These are phyloP conservation scores for Daphoenositta chrysoptera DNA, from an alignment of 2,113 vertebrate genomes.

Conservation along the genomic window DNA sequence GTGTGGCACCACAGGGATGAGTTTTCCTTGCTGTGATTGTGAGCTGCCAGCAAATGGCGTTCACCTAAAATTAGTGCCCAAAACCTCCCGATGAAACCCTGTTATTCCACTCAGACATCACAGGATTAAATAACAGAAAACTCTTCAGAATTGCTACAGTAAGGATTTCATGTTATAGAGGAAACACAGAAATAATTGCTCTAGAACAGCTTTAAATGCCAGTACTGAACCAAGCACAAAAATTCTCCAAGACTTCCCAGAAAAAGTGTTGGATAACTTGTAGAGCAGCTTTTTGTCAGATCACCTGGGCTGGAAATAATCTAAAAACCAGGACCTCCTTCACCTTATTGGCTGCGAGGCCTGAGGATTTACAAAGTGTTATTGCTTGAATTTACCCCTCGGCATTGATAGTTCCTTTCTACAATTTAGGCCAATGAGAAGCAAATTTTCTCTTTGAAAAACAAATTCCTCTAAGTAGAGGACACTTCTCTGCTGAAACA, in stretches of 20 bases:
- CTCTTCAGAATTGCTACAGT: neutral
- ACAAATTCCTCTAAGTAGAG: neutral
- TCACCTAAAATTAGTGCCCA: neutral
- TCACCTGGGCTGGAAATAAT: neutral
- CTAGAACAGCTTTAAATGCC: neutral
- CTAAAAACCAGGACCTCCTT: neutral
- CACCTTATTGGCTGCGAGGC: neutral
- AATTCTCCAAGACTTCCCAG: neutral
- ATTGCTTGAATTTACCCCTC: neutral
- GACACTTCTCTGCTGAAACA: neutral
- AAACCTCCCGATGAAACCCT: neutral
- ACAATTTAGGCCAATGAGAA: neutral
- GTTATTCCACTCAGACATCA: neutral
- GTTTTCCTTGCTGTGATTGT: neutral
- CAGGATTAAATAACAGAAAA: neutral
- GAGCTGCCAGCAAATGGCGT: neutral
- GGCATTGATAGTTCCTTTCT: fast-evolving
- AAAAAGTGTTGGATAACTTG: neutral
- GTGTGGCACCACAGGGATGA: fast-evolving
- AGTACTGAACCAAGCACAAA: neutral
- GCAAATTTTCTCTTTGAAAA: neutral
- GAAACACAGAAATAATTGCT: neutral
- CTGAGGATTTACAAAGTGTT: neutral
- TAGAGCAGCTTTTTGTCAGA: neutral
- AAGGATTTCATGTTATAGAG: neutral